These are phyloP conservation scores for Tenualosa ilisha DNA, from an alignment of 2,797 vertebrate species.

Conservation along the genomic window DNA sequence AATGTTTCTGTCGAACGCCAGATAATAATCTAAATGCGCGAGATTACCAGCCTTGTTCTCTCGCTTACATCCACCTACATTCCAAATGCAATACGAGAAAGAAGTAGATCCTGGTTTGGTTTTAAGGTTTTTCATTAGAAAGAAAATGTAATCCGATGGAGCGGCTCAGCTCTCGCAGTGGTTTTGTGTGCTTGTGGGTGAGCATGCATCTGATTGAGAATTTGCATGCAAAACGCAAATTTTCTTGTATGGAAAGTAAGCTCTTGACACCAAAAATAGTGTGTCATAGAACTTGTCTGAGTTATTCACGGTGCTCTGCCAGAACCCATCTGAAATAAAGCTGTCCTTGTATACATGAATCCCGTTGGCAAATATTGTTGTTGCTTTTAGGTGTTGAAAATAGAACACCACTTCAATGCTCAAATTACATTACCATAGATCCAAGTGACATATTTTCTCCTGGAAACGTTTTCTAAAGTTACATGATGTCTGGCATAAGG, in stretches of 20 bases:
- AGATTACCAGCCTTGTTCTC: not conserved
- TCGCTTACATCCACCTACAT: conserved; percentile 16
- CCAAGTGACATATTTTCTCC: not conserved
- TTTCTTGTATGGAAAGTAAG: conserved; percentile 7
- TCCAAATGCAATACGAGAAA: not conserved
- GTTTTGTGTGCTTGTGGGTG: conserved; percentile 13
- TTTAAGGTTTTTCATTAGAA: conserved; percentile 10
- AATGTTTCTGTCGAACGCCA: not conserved
- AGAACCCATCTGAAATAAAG: not conserved
- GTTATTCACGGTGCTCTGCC: not conserved
- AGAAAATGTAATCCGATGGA: conserved; percentile 14
- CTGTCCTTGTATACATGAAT: not conserved
- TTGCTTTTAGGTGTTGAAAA: not conserved
- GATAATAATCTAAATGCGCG: not conserved
- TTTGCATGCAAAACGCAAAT: not conserved
- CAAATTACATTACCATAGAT: not conserved
- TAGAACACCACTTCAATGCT: not conserved
- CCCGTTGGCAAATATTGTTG: not conserved
- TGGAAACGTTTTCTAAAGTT: not conserved
- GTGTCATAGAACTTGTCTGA: not conserved
- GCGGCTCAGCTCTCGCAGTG: not conserved
- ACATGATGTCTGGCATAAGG: not conserved
- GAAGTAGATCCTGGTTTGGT: not conserved
- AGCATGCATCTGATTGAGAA: not conserved
- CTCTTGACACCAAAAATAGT: conserved; percentile 18